Conservation (phyloP, 1,140 invertebrate genomes). For the Drosophila auraria region DNA sequence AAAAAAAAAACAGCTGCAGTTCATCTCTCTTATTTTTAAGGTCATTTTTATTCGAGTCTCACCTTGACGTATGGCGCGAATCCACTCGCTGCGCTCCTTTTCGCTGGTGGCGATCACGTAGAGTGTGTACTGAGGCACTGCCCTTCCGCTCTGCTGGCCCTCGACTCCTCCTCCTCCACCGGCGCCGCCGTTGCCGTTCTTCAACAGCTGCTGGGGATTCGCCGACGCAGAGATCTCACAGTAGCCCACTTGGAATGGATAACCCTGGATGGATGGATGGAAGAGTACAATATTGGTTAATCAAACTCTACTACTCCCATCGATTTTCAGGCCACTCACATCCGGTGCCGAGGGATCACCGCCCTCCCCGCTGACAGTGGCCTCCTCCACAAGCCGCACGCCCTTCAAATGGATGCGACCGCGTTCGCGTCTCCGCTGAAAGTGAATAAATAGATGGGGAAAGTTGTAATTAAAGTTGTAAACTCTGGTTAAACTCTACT, state of each 20-base stretch:
- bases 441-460: constrained; percentile 47
- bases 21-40: constrained; percentile 38
- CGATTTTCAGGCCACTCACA: constrained; percentile 69
- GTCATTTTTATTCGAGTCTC: constrained; percentile 63
- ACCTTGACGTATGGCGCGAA: constrained; percentile 91
- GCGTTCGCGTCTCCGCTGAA: constrained; percentile 91
- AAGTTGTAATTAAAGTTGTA: constrained; percentile 31
- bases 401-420: constrained; percentile 90
- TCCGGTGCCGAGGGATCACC: constrained; percentile 85
- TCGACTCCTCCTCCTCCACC: constrained; percentile 29
- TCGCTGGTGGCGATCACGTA: constrained; percentile 91
- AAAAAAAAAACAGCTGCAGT: constrained; percentile 27
- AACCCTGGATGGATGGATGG: constrained; percentile 84
- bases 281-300: constrained; percentile 45
- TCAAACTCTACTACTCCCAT: constrained; percentile 34
- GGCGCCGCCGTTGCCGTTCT: constrained; percentile 15
- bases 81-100: constrained; percentile 91
- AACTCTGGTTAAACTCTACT: neutral
- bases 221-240: constrained; percentile 85
- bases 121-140: constrained; percentile 89
- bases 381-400: constrained; percentile 91
- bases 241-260: constrained; percentile 91
- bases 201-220: constrained; percentile 36
- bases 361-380: constrained; percentile 87
- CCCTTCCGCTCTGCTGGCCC: constrained; percentile 73